These are phyloP conservation scores for Eretmochelys imbricata DNA, from an alignment of 2,113 vertebrate genomes.

Conservation along the genomic window DNA sequence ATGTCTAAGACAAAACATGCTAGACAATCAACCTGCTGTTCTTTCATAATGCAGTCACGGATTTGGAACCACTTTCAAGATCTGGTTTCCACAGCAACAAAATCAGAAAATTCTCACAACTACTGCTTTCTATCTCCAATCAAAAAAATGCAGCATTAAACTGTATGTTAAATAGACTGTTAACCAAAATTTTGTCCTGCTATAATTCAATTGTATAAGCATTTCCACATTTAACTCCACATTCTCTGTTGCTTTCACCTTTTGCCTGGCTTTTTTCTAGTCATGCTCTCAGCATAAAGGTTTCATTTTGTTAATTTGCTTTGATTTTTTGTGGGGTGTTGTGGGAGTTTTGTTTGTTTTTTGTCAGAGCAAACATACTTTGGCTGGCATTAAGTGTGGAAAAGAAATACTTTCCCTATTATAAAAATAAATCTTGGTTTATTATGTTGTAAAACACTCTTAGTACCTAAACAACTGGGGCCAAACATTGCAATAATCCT, in stretches of 20 bases:
- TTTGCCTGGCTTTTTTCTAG: not conserved
- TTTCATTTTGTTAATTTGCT: not conserved
- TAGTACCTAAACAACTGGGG: not conserved
- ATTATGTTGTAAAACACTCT: not conserved
- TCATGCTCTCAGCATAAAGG: not conserved
- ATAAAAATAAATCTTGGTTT: not conserved
- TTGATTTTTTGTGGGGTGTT: not conserved
- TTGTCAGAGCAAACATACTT: not conserved
- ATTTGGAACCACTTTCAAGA: slow-evolving; percentile 1
- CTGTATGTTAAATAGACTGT: not conserved
- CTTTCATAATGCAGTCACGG: not conserved
- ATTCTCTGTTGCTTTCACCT: not conserved
- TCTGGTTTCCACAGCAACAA: not conserved
- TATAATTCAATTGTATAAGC: not conserved
- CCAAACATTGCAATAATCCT: not conserved
- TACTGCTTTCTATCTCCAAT: not conserved
- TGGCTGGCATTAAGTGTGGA: not conserved
- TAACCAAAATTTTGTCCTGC: not conserved
- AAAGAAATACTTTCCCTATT: not conserved
- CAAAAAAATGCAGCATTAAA: slow-evolving; percentile 11
- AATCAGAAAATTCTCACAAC: not conserved
- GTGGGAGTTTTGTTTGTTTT: not conserved
- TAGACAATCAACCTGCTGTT: slow-evolving; percentile 10
- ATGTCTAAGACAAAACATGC: not conserved
- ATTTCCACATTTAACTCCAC: not conserved